Percentiles rank a stretch among this genome's conserved stretches.
Evolutionary conservation across 2,797 vertebrate genomes (phyloP).

Genomic region (Apodemus agrarius): DNA sequence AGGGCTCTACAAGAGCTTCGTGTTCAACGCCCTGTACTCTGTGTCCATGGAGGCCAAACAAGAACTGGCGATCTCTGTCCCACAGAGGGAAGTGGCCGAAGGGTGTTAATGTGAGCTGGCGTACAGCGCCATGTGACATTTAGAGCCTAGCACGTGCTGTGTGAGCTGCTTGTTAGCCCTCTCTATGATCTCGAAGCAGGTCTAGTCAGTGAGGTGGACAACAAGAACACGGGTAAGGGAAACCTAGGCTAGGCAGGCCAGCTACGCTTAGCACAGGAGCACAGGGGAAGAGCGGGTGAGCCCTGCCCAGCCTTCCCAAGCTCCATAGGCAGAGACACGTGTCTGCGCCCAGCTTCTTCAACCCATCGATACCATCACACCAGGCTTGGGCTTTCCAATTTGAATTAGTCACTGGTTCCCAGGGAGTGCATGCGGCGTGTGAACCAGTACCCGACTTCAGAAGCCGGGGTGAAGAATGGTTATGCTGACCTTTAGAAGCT

Average conservation of each 20-base stretch:
- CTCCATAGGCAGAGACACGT: neutral
- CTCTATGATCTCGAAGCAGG: conserved; percentile 18
- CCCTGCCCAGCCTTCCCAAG: neutral
- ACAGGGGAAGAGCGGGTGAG: accelerated
- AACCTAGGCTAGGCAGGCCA: neutral
- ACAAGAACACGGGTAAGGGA: conserved; percentile 7
- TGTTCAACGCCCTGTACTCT: neutral
- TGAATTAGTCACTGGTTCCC: neutral
- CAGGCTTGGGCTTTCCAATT: neutral
- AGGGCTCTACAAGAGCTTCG: neutral
- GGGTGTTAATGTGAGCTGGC: neutral
- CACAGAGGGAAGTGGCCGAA: accelerated
- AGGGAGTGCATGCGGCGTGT: neutral
- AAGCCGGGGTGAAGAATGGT: neutral
- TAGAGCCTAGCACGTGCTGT: neutral
- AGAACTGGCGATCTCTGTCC: too few species aligned
- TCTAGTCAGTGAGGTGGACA: conserved; percentile 12
- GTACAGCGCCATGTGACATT: neutral
- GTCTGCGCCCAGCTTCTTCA: neutral
- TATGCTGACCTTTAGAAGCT: neutral
- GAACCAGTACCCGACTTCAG: neutral
- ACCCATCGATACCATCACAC: neutral
- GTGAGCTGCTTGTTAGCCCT: conserved; percentile 42
- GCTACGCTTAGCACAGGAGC: neutral
- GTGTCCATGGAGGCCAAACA: neutral